A percentile compares a stretch with the other conserved stretches of the same genome.
phyloP scores from a whole-genome alignment of 1,140 invertebrate species.

The Pseudachorutes palmiensis region DNA sequence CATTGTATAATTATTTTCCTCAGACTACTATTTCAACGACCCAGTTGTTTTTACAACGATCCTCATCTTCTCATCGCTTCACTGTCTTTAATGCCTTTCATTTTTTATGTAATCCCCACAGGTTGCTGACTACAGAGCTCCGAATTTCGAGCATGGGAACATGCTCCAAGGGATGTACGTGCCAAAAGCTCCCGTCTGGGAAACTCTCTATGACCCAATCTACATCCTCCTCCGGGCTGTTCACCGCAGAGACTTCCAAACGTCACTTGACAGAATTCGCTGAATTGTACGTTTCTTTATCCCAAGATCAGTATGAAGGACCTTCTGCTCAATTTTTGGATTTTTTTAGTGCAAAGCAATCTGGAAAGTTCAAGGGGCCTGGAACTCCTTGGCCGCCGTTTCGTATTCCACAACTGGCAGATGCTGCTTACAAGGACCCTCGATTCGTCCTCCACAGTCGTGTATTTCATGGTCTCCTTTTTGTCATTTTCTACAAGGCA shows the following conservation, averaged over 20 bases:
- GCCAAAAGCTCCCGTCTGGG: constrained; percentile 80
- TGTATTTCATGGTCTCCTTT: constrained; percentile 75
- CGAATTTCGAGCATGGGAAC: constrained; percentile 68
- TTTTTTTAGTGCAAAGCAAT: constrained; percentile 51
- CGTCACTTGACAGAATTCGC: constrained; percentile 76
- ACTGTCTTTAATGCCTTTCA: constrained; percentile 19
- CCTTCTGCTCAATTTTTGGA: constrained; percentile 37
- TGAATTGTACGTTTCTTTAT: too few relatives aligned
- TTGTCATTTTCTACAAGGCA: constrained; percentile 74
- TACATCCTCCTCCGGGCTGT: constrained; percentile 83
- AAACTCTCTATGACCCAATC: constrained; percentile 85
- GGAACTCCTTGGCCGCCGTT: constrained; percentile 75
- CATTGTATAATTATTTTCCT: too few relatives aligned
- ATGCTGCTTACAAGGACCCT: constrained; percentile 61
- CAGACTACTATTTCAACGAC: too few relatives aligned
- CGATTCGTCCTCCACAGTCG: constrained; percentile 59
- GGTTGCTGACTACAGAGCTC: constrained; percentile 68
- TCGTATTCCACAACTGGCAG: constrained; percentile 57
- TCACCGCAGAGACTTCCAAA: constrained; percentile 85
- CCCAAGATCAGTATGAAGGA: too few relatives aligned
- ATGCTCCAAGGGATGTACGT: constrained; percentile 92
- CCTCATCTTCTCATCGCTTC: too few relatives aligned
- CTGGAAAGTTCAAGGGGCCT: constrained; percentile 56
- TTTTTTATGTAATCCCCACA: constrained; percentile 40
- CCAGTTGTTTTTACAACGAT: too few relatives aligned